Percentiles rank a stretch among this genome's conserved stretches.
Evolutionary conservation across 2,888 invertebrate genomes (phyloP).

Genomic region (Monoplex corrugatus): DNA sequence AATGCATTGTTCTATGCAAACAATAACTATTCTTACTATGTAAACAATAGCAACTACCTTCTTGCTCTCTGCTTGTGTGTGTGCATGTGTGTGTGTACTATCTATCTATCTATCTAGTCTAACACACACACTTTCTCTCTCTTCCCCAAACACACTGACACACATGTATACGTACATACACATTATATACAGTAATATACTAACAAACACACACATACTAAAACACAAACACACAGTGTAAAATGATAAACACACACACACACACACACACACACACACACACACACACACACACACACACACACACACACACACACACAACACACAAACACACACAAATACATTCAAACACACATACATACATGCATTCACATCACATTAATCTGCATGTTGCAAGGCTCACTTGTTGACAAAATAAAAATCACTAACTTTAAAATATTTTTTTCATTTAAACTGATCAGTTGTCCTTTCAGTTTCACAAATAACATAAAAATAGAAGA

Average conservation of each 20-base stretch:
- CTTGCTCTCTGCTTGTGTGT: too few species aligned
- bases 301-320: neutral
- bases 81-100: neutral
- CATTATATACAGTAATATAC: neutral
- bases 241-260: neutral
- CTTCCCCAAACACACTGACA: neutral
- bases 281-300: neutral
- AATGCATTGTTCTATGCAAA: too few species aligned
- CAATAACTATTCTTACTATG: too few species aligned
- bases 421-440: too few species aligned
- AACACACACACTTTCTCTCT: neutral
- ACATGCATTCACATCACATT: neutral
- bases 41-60: too few species aligned
- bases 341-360: too few species aligned
- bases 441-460: too few species aligned
- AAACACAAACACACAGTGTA: neutral
- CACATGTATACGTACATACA: neutral
- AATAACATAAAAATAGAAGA: too few species aligned
- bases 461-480: too few species aligned
- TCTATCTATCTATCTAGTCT: neutral
- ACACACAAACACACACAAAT: too few species aligned
- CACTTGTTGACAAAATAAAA: too few species aligned
- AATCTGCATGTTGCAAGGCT: neutral
- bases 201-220: neutral
- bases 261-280: constrained; percentile 4